Evolutionary conservation across 2,113 vertebrate genomes (phyloP).

Genomic region (Eidolon helvum): DNA sequence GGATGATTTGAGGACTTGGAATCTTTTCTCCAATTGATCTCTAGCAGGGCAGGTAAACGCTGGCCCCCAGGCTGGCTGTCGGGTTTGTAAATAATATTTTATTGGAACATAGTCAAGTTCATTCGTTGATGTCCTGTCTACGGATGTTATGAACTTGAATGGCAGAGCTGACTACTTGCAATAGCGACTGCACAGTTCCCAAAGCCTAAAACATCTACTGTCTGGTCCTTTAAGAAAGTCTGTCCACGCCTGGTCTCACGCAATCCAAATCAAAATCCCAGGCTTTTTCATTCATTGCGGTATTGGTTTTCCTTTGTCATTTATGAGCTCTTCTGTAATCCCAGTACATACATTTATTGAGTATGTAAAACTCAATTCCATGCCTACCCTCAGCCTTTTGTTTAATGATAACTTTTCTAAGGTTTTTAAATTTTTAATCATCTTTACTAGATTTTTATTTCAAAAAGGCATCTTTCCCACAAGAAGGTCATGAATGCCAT

Average conservation of each 20-base stretch:
- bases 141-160: too few relatives aligned
- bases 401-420: neutral
- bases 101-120: too few relatives aligned
- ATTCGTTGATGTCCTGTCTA: too few relatives aligned
- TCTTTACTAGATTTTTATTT: neutral
- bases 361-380: neutral
- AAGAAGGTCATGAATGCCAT: neutral
- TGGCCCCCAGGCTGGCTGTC: too few relatives aligned
- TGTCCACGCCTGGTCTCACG: neutral
- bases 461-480: neutral
- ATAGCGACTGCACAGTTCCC: neutral
- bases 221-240: neutral
- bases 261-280: neutral
- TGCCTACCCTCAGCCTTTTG: neutral
- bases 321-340: neutral
- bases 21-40: too few relatives aligned
- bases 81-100: too few relatives aligned
- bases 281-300: neutral
- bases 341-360: neutral
- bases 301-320: neutral
- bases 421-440: neutral
- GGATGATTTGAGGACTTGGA: too few relatives aligned
- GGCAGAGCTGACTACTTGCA: neutral
- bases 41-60: too few relatives aligned
- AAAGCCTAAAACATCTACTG: neutral